Percentiles rank a stretch among this genome's conserved stretches.
Conservation (phyloP, 1,140 invertebrate species). For the Lycorma delicatula region DNA sequence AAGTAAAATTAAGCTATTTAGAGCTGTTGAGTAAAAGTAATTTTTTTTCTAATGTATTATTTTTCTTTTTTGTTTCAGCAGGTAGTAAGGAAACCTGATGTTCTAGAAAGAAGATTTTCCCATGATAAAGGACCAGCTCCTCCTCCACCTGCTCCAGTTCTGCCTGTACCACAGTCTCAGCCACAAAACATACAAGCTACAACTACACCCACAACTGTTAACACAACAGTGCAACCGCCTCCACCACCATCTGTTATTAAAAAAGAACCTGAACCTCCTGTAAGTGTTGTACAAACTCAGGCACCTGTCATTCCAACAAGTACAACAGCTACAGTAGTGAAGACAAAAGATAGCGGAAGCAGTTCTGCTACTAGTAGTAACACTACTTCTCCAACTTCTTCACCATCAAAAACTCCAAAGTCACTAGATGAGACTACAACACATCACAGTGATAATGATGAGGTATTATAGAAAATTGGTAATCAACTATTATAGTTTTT, state of each 20-base stretch:
- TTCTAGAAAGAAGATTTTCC: constrained; percentile 26
- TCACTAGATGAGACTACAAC: too few species aligned
- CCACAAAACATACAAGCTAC: background rate
- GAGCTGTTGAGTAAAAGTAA: background rate
- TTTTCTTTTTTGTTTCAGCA: background rate
- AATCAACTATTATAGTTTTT: too few species aligned
- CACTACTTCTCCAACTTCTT: too few species aligned
- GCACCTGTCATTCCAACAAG: background rate
- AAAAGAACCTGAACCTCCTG: too few species aligned
- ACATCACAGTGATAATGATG: too few species aligned
- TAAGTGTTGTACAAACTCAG: background rate
- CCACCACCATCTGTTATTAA: too few species aligned
- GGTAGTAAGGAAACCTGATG: constrained; percentile 22
- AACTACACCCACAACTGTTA: background rate
- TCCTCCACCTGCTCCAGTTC: constrained; percentile 45
- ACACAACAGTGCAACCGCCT: background rate
- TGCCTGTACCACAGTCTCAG: constrained; percentile 1
- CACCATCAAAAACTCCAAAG: too few species aligned
- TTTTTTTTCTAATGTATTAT: too few species aligned
- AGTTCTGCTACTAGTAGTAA: too few species aligned
- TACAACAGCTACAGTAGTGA: background rate
- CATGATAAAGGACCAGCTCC: constrained; percentile 62
- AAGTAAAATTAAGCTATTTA: background rate
- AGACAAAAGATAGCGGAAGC: too few species aligned
- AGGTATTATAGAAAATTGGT: too few species aligned